Conservation (phyloP, 2,797 vertebrate genomes). For the Microcaecilia unicolor region DNA sequence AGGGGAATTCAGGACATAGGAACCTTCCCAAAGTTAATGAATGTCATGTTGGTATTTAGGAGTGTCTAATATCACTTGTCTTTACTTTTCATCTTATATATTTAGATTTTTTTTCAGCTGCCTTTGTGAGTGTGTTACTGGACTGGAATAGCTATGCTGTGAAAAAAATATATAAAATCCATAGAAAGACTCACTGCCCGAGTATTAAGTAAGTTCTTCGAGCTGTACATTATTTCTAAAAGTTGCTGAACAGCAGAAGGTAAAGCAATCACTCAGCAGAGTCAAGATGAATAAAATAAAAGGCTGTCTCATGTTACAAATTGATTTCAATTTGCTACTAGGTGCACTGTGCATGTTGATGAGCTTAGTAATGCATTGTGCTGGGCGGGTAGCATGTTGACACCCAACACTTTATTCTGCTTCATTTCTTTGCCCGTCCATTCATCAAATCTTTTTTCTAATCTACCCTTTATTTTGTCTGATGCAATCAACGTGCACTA, state of each 20-base stretch:
- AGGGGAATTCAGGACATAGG: too few species aligned
- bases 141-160: too few species aligned
- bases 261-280: constrained; percentile 40
- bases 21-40: too few species aligned
- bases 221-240: constrained; percentile 29
- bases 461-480: constrained; percentile 37
- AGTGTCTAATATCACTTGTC: too few species aligned
- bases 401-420: constrained; percentile 8
- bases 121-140: too few species aligned
- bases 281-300: constrained; percentile 43
- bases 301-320: constrained; percentile 39
- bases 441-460: constrained; percentile 32
- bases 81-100: too few species aligned
- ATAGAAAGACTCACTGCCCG: constrained; percentile 22
- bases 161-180: constrained; percentile 26
- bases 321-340: constrained; percentile 45
- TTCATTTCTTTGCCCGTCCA: constrained; percentile 22
- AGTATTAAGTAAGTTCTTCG: constrained; percentile 17
- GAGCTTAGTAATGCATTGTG: constrained; percentile 3
- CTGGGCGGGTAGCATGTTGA: constrained; percentile 16
- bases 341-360: constrained; percentile 34
- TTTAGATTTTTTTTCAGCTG: neutral
- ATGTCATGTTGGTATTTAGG: too few species aligned
- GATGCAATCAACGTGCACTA: constrained; percentile 26
- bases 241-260: constrained; percentile 37